These are phyloP conservation scores for Cyclophora albipunctata DNA, from an alignment of 2,888 invertebrate species.

Conservation along the genomic window DNA sequence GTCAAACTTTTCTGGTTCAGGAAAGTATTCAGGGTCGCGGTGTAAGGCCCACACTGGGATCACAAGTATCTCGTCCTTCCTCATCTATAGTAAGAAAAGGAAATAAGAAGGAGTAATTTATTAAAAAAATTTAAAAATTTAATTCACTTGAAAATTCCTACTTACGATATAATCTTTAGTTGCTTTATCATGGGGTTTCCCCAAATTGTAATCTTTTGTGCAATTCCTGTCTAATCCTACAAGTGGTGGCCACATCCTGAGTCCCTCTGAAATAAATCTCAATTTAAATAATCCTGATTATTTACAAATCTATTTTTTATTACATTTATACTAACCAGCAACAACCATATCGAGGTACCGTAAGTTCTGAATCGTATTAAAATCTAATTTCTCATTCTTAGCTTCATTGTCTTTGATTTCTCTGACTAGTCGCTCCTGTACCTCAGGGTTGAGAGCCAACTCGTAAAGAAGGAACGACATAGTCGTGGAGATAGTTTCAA, in stretches of 20 bases:
- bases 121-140: neutral
- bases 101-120: neutral
- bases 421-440: slow-evolving; percentile 66
- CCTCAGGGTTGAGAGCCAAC: slow-evolving; percentile 71
- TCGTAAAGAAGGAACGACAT: slow-evolving; percentile 72
- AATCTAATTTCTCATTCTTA: slow-evolving; percentile 53
- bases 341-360: slow-evolving; percentile 77
- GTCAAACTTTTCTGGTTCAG: slow-evolving; percentile 37
- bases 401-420: slow-evolving; percentile 67
- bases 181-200: slow-evolving; percentile 36
- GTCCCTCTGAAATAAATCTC: slow-evolving; percentile 35
- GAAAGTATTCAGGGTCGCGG: slow-evolving; percentile 30
- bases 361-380: slow-evolving; percentile 66
- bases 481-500: slow-evolving; percentile 56
- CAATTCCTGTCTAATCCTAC: slow-evolving; percentile 60
- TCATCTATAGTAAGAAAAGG: slow-evolving; percentile 26
- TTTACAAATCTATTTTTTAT: neutral
- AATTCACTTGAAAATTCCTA: neutral
- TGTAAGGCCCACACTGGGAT: slow-evolving; percentile 48
- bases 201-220: slow-evolving; percentile 64
- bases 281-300: slow-evolving; percentile 1
- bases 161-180: slow-evolving; percentile 43
- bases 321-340: slow-evolving; percentile 42
- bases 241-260: slow-evolving; percentile 63
- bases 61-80: slow-evolving; percentile 37